Percentiles rank a stretch among this genome's conserved stretches.
These are phyloP conservation scores for Hestina assimilis DNA, from an alignment of 1,140 invertebrate species.

Conservation along the genomic window DNA sequence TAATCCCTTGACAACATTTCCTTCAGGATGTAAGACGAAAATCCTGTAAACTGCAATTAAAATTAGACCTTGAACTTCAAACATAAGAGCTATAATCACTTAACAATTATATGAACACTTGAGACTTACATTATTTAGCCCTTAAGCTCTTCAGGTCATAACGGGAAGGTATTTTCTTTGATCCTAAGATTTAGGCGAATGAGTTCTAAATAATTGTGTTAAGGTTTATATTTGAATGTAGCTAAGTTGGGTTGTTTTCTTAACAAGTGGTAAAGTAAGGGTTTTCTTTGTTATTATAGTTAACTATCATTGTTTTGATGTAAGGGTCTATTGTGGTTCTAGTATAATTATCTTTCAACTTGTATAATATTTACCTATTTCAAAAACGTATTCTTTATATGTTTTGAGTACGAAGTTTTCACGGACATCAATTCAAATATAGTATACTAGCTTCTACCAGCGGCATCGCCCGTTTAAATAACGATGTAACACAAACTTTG, in stretches of 20 bases:
- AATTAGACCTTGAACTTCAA: conserved; percentile 1
- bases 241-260: background rate
- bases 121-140: background rate
- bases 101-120: background rate
- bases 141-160: background rate
- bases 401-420: no score
- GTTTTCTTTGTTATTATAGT: conserved; percentile 1
- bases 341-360: no score
- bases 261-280: conserved; percentile 2
- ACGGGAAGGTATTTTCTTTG: background rate
- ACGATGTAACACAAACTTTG: no score
- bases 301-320: conserved; percentile 5
- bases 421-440: no score
- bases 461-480: no score
- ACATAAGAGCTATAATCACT: conserved; percentile 1
- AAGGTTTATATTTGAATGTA: background rate
- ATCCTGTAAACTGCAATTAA: background rate
- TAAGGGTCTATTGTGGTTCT: no score
- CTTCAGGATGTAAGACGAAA: background rate
- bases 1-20: background rate
- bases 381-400: no score
- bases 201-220: background rate
- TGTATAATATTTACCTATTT: no score
- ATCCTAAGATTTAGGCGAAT: background rate
- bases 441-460: no score